These are phyloP conservation scores for Graphium colonna DNA, from an alignment of 2,888 invertebrate genomes.

Conservation along the genomic window DNA sequence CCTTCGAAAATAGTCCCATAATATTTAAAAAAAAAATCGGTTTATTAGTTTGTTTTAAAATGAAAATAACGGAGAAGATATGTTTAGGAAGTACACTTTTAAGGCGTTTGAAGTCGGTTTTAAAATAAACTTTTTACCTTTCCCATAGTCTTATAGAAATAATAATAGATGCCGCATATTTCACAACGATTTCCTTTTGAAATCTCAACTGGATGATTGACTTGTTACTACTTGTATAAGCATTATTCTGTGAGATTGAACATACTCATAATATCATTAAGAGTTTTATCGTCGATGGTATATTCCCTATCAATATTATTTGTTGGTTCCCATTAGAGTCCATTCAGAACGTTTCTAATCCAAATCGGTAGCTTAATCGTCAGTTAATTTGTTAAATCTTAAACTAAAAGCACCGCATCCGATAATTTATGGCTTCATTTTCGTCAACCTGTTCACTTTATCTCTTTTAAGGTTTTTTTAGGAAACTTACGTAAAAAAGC, in stretches of 20 bases:
- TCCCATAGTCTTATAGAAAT: too few relatives aligned
- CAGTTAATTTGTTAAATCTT: conserved; percentile 75
- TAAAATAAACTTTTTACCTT: too few relatives aligned
- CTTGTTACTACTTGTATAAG: too few relatives aligned
- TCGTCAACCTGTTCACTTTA: conserved; percentile 60
- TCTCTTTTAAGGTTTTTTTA: conserved; percentile 38
- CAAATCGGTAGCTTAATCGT: conserved; percentile 76
- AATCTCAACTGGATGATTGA: not conserved
- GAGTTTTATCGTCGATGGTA: conserved; percentile 34
- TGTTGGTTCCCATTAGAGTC: conserved; percentile 64
- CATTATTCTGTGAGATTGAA: not conserved
- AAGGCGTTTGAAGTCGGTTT: too few relatives aligned
- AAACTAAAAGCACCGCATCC: conserved; percentile 66
- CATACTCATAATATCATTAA: conserved; percentile 3
- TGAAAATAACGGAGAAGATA: too few relatives aligned
- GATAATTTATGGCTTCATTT: conserved; percentile 74
- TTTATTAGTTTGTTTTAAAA: too few relatives aligned
- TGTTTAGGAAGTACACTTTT: too few relatives aligned
- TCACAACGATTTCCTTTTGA: too few relatives aligned
- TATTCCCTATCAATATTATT: conserved; percentile 55
- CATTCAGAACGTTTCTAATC: conserved; percentile 55
- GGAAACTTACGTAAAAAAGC: conserved; percentile 29
- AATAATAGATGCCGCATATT: not conserved
- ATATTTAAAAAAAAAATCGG: too few relatives aligned
- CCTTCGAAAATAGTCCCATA: too few relatives aligned